Evolutionary conservation across 2,797 vertebrate genomes (phyloP), one percentile per base, ranked within the genome.

Genomic region (Peromyscus eremicus): DNA sequence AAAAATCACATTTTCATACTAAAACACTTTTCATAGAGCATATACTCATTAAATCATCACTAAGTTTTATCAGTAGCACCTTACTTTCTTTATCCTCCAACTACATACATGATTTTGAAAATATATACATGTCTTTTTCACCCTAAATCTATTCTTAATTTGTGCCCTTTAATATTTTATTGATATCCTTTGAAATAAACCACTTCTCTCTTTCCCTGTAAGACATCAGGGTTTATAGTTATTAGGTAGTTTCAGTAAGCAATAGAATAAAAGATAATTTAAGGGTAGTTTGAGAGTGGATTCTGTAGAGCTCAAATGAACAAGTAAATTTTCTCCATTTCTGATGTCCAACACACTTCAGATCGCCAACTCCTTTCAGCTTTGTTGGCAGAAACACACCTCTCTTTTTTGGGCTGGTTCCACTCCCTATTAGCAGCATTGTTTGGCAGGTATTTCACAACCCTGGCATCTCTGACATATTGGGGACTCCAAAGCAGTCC

Each of bases 71-170:
- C 19, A 85, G 16, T 37, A 21, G 14, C 16, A 70, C 29, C 25
- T 32, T 21, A 16, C 6, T 95, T 88, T 83, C 2, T 57, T 85
- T 49, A 40, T 79, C 8, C 3, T 73, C 16, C 82, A 73, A 43
- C 57, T 37, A 82, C 0, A 77, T 27, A n/a, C 4, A 92, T 70
- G 92, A 94, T 7, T 32, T 82, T 68, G 16, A 70, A 25, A 21
- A 13, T 21, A 23, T 10, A 55, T n/a, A 16, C 23, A 66, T 60
- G 9, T 46, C 17, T 25, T 79, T 77, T 49, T 79, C 19, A 75
- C 32, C 29, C 82, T 23, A 91, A 96, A 92, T 86, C 60, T 11
- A n/a, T 40, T 49, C 12, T 76, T 11, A 89, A 83, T 93, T 27
- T 32, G 9, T 57, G 34, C 0, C 6, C 13, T 55, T 52, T 80